phyloP scores from a whole-genome alignment of 2,797 vertebrate species.

The Myiotriccus ornatus region DNA sequence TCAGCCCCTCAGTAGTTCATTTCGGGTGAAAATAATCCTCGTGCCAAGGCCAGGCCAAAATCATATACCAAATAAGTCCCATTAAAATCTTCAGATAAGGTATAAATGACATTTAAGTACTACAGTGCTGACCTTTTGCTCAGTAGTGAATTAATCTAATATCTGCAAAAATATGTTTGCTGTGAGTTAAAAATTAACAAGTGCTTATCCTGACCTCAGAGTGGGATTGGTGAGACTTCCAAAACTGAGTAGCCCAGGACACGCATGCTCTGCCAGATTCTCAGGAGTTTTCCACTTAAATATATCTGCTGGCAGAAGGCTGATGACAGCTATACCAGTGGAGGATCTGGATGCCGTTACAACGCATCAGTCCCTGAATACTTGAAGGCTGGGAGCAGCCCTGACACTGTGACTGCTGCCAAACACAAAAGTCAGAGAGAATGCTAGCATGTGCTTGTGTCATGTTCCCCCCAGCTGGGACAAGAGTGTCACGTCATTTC shows the following conservation, averaged over 20 bases:
- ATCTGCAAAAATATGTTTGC: neutral
- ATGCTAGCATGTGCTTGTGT: neutral
- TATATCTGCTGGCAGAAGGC: neutral
- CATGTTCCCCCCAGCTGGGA: neutral
- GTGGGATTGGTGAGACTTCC: neutral
- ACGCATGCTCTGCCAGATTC: neutral
- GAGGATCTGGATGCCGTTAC: neutral
- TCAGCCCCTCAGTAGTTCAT: conserved; percentile 55
- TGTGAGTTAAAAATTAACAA: neutral
- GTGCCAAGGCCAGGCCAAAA: conserved; percentile 11
- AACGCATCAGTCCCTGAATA: neutral
- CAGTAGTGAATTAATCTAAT: neutral
- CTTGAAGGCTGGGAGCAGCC: neutral
- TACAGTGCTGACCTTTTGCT: neutral
- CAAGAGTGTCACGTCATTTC: neutral
- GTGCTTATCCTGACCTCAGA: neutral
- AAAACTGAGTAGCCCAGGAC: neutral
- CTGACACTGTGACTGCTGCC: neutral
- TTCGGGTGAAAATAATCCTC: conserved; percentile 43
- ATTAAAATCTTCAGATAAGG: conserved; percentile 46
- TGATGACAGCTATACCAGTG: neutral
- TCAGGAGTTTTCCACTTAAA: neutral
- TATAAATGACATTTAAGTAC: conserved; percentile 22
- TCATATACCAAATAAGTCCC: conserved; percentile 48
- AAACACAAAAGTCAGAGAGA: neutral